A percentile compares a stretch with the other conserved stretches of the same genome.
phyloP scores from a whole-genome alignment of 2,797 vertebrate species.

The Florisuga fusca region DNA sequence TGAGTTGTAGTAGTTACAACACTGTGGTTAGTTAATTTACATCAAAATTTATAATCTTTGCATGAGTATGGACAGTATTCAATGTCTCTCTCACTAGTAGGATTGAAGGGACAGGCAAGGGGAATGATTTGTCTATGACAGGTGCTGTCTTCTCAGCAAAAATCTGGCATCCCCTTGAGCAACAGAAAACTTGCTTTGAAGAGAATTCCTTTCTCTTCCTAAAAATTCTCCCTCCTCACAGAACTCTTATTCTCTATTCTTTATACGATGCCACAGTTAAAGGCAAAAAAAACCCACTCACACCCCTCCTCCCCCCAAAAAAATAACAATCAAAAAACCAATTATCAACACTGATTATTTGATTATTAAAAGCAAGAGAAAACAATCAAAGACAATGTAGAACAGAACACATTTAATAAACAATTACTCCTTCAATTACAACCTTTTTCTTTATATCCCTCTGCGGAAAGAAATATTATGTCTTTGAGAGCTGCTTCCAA shows the following conservation, averaged over 20 bases:
- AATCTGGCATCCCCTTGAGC: background rate
- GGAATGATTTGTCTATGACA: background rate
- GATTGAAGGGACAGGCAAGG: background rate
- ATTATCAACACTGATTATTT: background rate
- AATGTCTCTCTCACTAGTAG: background rate
- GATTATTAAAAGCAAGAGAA: background rate
- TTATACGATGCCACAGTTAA: background rate
- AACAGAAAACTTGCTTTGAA: background rate
- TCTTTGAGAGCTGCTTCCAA: background rate
- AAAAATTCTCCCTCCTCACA: background rate
- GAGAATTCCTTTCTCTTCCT: background rate
- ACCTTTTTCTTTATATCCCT: background rate
- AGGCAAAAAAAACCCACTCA: background rate
- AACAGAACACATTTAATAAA: background rate
- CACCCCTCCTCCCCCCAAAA: fast-evolving
- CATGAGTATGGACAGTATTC: background rate
- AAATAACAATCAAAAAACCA: background rate
- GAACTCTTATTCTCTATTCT: background rate
- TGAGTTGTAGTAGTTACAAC: background rate
- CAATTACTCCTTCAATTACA: background rate
- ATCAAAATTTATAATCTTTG: background rate
- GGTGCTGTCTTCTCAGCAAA: background rate
- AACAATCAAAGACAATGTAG: background rate
- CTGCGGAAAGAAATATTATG: background rate
- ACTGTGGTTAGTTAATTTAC: background rate